Evolutionary conservation across 2,797 vertebrate species (phyloP).

Genomic region (Pseudochromis fuscus): DNA sequence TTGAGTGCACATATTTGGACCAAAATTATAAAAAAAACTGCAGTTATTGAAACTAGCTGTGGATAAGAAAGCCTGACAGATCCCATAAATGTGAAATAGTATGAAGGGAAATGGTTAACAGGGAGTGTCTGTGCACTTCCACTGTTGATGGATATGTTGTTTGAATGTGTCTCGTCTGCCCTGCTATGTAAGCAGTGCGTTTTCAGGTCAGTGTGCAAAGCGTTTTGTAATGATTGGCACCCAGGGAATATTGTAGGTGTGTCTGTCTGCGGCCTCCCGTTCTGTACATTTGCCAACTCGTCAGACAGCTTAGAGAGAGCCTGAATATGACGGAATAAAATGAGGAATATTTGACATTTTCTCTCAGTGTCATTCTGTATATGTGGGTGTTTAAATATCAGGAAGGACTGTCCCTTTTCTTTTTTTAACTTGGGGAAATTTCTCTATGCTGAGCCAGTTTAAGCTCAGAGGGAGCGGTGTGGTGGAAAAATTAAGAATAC

Average conservation of each 20-base stretch:
- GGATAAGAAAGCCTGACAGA: slow-evolving; percentile 2
- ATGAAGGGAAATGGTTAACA: background rate
- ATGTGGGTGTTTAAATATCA: slow-evolving; percentile 21
- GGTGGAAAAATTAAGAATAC: slow-evolving; percentile 5
- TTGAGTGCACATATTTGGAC: background rate
- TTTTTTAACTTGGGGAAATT: slow-evolving; percentile 17
- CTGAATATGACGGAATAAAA: slow-evolving; percentile 28
- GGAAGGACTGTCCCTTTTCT: background rate
- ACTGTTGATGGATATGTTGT: slow-evolving; percentile 24
- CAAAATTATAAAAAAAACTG: slow-evolving; percentile 22
- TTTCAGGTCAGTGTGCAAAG: slow-evolving; percentile 22
- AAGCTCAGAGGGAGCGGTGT: slow-evolving; percentile 10
- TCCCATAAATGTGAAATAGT: slow-evolving; percentile 44
- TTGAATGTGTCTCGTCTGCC: slow-evolving; percentile 23
- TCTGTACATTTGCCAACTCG: slow-evolving; percentile 47
- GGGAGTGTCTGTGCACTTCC: slow-evolving; percentile 16
- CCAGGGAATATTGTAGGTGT: slow-evolving; percentile 41
- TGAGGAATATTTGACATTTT: background rate
- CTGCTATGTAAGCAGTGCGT: slow-evolving; percentile 24
- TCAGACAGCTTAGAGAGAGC: slow-evolving; percentile 7
- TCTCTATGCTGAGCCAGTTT: background rate
- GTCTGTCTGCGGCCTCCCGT: slow-evolving; percentile 13
- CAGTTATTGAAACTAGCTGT: background rate
- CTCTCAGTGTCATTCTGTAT: slow-evolving; percentile 9
- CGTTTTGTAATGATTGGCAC: slow-evolving; percentile 1